phyloP scores from a whole-genome alignment of 2,888 invertebrate genomes.

The Dusona sp. region DNA sequence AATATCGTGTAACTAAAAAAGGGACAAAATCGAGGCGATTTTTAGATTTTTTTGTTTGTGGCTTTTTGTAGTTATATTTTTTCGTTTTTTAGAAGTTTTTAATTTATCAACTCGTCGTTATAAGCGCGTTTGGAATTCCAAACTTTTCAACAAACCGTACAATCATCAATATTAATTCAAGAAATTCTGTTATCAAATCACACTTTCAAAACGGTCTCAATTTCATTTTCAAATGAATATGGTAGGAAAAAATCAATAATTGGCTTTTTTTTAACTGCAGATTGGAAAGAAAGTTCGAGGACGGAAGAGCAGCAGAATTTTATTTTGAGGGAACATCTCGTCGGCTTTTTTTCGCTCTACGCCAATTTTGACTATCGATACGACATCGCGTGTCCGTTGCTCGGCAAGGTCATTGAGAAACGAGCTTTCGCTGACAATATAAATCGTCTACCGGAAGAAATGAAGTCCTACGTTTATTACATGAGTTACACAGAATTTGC shows the following conservation, averaged over 20 bases:
- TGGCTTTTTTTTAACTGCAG: neutral
- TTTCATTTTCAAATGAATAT: neutral
- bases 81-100: neutral
- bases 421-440: constrained; percentile 78
- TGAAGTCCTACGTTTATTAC: constrained; percentile 82
- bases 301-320: neutral
- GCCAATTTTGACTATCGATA: constrained; percentile 83
- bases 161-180: no score
- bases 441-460: constrained; percentile 81
- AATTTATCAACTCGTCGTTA: no score
- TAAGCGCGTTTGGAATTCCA: no score
- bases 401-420: constrained; percentile 84
- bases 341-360: constrained; percentile 84
- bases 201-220: no score
- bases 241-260: neutral
- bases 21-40: neutral
- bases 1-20: neutral
- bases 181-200: no score
- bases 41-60: neutral
- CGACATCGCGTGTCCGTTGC: constrained; percentile 84
- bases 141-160: no score
- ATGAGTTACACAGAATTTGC: constrained; percentile 70
- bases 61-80: neutral
- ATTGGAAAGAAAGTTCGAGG: constrained; percentile 72
- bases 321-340: constrained; percentile 77